phyloP scores from a whole-genome alignment of 2,113 vertebrate species.

The Salvelinus alpinus region DNA sequence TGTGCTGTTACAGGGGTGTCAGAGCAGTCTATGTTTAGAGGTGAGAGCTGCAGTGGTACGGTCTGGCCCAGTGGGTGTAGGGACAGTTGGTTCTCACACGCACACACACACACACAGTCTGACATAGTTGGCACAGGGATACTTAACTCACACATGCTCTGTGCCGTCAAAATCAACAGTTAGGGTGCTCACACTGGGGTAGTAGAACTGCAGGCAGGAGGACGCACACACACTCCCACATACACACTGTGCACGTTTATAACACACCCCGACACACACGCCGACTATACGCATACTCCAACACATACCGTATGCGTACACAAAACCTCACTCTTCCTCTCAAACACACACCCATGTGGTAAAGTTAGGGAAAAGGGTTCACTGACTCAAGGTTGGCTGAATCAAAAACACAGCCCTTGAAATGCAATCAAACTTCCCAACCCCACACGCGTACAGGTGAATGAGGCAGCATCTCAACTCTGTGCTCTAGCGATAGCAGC shows the following conservation, averaged over 20 bases:
- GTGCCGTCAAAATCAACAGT: too few relatives aligned
- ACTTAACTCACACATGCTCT: slow-evolving; percentile 2
- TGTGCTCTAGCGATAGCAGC: background rate
- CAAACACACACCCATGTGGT: too few relatives aligned
- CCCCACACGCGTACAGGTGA: background rate
- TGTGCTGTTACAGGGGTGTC: slow-evolving; percentile 39
- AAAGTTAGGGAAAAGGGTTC: background rate
- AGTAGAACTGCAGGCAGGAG: too few relatives aligned
- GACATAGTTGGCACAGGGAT: slow-evolving; percentile 16
- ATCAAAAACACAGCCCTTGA: background rate
- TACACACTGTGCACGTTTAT: background rate
- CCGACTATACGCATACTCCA: background rate
- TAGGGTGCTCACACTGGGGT: too few relatives aligned
- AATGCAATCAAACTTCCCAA: background rate
- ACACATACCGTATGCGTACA: slow-evolving; percentile 30
- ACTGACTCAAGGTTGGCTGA: background rate
- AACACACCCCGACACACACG: background rate
- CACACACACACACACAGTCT: too few relatives aligned
- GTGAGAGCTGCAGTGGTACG: slow-evolving; percentile 14
- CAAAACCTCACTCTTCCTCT: background rate
- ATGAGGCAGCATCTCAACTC: background rate
- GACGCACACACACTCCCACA: too few relatives aligned
- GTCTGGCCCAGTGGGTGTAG: slow-evolving; percentile 11
- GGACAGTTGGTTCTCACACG: slow-evolving; percentile 19
- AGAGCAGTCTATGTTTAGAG: slow-evolving; percentile 44